Percentiles rank a stretch among this genome's conserved stretches.
These are phyloP conservation scores for Drosophila navojoa DNA, from an alignment of 1,140 invertebrate genomes.

Conservation along the genomic window DNA sequence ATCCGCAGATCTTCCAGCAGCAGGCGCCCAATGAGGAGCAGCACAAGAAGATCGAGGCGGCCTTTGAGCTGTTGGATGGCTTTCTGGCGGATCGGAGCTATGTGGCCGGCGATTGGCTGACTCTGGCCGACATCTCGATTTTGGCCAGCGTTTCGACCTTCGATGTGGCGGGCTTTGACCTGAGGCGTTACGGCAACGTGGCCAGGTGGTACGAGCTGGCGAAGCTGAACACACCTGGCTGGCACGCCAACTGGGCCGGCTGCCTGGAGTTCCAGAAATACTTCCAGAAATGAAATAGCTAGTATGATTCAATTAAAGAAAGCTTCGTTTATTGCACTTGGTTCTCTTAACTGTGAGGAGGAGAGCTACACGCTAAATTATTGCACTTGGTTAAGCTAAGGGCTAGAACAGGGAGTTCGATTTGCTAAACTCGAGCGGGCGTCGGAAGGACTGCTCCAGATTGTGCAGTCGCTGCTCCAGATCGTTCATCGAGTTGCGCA, in stretches of 20 bases:
- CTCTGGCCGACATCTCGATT: constrained; percentile 89
- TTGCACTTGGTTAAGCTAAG: constrained; percentile 32
- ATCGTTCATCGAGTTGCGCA: constrained; percentile 83
- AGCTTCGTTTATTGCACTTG: constrained; percentile 69
- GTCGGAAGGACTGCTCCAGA: constrained; percentile 79
- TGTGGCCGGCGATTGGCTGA: constrained; percentile 88
- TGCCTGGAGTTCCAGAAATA: constrained; percentile 60
- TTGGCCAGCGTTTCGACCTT: constrained; percentile 87
- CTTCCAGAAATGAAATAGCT: constrained; percentile 45
- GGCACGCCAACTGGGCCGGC: constrained; percentile 75
- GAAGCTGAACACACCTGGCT: constrained; percentile 88
- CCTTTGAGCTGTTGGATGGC: constrained; percentile 87
- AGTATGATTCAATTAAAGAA: constrained; percentile 14
- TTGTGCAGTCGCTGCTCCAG: constrained; percentile 79
- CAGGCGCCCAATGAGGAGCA: constrained; percentile 87
- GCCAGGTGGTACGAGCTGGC: constrained; percentile 88
- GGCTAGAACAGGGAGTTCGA: constrained; percentile 76
- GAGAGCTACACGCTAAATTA: constrained; percentile 7
- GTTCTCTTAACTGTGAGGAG: constrained; percentile 46
- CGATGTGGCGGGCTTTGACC: constrained; percentile 88
- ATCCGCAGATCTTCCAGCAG: constrained; percentile 87
- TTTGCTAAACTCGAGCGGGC: constrained; percentile 77
- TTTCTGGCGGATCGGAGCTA: constrained; percentile 88
- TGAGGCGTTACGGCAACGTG: constrained; percentile 88
- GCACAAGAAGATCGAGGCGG: constrained; percentile 86